These are phyloP conservation scores for Crioceris asparagi DNA, from an alignment of 2,888 invertebrate species.

Conservation along the genomic window DNA sequence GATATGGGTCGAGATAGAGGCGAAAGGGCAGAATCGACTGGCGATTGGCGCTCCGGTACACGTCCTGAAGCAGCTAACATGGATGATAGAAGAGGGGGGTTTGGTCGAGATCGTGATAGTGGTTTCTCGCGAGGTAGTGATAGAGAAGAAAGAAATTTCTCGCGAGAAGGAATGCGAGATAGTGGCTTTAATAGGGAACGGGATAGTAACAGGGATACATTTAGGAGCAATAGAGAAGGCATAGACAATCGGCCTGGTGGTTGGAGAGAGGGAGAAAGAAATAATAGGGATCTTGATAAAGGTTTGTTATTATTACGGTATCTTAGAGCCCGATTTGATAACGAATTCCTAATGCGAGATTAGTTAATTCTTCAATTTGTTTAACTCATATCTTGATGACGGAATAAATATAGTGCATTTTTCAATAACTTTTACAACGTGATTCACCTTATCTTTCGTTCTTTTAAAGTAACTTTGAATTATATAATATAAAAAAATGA, in stretches of 20 bases:
- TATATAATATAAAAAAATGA: too few species aligned
- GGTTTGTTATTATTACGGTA: constrained; percentile 11
- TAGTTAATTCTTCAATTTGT: too few species aligned
- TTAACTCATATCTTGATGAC: too few species aligned
- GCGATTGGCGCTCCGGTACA: constrained; percentile 69
- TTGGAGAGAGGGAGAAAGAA: constrained; percentile 33
- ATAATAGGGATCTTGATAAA: constrained; percentile 29
- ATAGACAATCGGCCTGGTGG: constrained; percentile 16
- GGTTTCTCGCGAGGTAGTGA: background rate
- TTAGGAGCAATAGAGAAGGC: constrained; percentile 4
- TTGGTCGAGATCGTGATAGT: background rate
- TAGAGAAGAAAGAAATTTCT: constrained; percentile 1
- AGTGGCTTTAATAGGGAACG: background rate
- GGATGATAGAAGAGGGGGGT: constrained; percentile 19
- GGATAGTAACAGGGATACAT: constrained; percentile 24
- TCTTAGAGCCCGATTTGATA: background rate
- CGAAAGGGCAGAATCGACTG: constrained; percentile 55
- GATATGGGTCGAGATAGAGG: constrained; percentile 44
- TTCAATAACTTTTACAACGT: too few species aligned
- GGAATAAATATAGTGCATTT: too few species aligned
- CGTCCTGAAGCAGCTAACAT: constrained; percentile 33
- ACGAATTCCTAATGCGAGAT: too few species aligned
- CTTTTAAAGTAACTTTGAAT: too few species aligned
- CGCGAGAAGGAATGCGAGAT: background rate
- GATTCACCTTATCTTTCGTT: too few species aligned